phyloP scores from a whole-genome alignment of 2,113 vertebrate genomes.

The Nipponia nippon region DNA sequence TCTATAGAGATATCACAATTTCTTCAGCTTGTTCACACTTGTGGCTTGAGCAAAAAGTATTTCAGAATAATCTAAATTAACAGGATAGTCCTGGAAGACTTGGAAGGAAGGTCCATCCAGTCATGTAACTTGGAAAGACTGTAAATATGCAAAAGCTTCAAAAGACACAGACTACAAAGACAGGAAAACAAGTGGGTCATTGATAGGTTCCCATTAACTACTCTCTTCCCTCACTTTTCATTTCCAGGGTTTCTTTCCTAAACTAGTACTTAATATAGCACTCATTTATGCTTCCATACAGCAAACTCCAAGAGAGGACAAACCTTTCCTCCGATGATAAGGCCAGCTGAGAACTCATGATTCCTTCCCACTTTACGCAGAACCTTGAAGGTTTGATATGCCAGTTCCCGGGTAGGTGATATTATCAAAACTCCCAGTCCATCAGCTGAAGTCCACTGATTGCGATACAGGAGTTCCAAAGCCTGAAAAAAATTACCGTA shows the following conservation, averaged over 20 bases:
- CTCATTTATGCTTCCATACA: neutral
- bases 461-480: constrained; percentile 88
- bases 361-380: constrained; percentile 92
- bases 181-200: neutral
- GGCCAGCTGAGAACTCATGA: constrained; percentile 96
- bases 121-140: neutral
- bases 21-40: neutral
- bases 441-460: constrained; percentile 91
- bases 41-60: neutral
- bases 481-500: constrained; percentile 65
- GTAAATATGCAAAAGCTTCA: neutral
- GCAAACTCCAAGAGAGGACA: neutral
- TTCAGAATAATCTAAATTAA: neutral
- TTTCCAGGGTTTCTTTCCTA: neutral
- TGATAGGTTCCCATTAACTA: neutral
- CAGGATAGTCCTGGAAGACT: neutral
- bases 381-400: constrained; percentile 94
- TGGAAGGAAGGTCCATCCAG: neutral
- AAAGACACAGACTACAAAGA: neutral
- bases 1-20: neutral
- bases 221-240: neutral
- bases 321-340: constrained; percentile 95
- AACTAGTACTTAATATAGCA: neutral
- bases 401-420: constrained; percentile 93
- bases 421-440: constrained; percentile 92